Percentiles rank a stretch among this genome's conserved stretches.
Evolutionary conservation across 1,140 invertebrate genomes (phyloP).

Genomic region (Microplitis demolitor): DNA sequence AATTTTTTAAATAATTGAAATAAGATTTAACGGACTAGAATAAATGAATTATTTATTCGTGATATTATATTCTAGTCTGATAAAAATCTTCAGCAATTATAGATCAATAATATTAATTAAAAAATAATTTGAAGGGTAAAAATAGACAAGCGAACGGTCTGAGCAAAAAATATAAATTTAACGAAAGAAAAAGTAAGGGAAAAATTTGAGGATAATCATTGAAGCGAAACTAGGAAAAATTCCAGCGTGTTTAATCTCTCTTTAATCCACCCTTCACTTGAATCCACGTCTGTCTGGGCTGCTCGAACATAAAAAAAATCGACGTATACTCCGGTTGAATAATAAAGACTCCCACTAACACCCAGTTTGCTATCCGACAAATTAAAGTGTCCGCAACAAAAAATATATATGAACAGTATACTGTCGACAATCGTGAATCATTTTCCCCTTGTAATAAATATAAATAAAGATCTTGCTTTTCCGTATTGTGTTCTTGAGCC

Average conservation of each 20-base stretch:
- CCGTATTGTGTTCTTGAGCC: too few species aligned
- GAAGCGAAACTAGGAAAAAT: background rate
- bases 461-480: background rate
- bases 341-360: slow-evolving; percentile 13
- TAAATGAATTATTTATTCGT: too few species aligned
- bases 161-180: background rate
- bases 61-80: too few species aligned
- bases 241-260: slow-evolving; percentile 35
- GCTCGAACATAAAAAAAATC: slow-evolving; percentile 3
- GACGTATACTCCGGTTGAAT: slow-evolving; percentile 30
- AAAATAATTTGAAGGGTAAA: background rate
- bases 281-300: slow-evolving; percentile 8
- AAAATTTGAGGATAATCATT: background rate
- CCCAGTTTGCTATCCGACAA: background rate
- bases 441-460: background rate
- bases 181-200: slow-evolving; percentile 8
- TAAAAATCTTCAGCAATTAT: too few species aligned
- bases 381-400: background rate
- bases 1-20: too few species aligned
- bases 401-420: background rate
- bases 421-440: background rate
- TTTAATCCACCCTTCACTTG: slow-evolving; percentile 36
- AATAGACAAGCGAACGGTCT: background rate
- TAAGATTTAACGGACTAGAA: too few species aligned
- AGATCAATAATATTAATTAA: too few species aligned